Base-by-base conservation (phyloP, 2,113 vertebrate genomes). In the Noturus placidus region DNA sequence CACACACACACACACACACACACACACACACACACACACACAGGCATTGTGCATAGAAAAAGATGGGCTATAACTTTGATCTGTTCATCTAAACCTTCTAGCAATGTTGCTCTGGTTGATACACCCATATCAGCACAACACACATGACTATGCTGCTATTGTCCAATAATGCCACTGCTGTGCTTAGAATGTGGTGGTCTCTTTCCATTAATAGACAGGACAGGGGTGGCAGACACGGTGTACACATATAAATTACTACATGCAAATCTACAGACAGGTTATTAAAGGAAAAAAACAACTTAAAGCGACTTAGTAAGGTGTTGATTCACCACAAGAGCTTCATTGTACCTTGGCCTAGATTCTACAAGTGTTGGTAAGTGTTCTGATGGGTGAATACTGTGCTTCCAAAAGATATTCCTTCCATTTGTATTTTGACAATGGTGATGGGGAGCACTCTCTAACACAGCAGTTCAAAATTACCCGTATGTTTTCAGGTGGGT, bases 201-300 rank as follows among this genome's bases (percentile, higher is more conserved):
- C 79, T 59, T 38, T 81, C 79, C 33, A 25, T 22, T 59, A 81
- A 59, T 25, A 81, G 79, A 81, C 79, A 25, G 56, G 54, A 56
- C 35, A 4, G 42, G 33, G 22, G 15, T 14, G 77, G 52, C 46
- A 30, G 76, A 78, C n/a, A 56, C 33, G 4, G 35, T 80, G n/a
- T 57, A n/a, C 9, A 46, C 38, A 46, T 46, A 19, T 22, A 74
- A 46, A 42, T 22, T 42, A 9, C 35, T 50, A 50, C 46, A 50
- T 50, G 46, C 46, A 50, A 50, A 42, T 74, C 19, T 74, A 20
- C 4, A 70, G 14, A 19, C 69, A 79, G 50, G 10, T 52, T 10
- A 46, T 46, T 46, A 25, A 76, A 76, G 8, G 5, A 77, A 52
- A 77, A 52, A 77, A 42, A 13, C 6, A 67, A 27, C n/a, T 13